phyloP scores from a whole-genome alignment of 2,888 invertebrate genomes.

The Pachydiplax longipennis region DNA sequence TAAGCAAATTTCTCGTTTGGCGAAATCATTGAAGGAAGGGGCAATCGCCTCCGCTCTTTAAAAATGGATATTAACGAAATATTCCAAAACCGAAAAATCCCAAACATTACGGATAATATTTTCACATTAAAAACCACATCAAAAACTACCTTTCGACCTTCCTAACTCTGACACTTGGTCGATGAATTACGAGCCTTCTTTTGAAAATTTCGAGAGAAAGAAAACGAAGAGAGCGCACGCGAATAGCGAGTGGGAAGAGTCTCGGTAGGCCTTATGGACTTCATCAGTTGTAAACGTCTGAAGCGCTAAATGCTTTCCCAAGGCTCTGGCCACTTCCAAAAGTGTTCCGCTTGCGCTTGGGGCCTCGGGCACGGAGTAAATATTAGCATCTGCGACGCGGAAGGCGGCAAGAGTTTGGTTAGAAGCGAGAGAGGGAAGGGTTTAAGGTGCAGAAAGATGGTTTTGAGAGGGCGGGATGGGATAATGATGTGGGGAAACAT shows the following conservation, averaged over 20 bases:
- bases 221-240: background rate
- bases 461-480: background rate
- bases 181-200: background rate
- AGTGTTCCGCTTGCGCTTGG: background rate
- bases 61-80: no score
- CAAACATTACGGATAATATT: no score
- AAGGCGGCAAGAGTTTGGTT: background rate
- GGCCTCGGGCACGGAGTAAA: background rate
- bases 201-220: background rate
- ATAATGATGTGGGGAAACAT: background rate
- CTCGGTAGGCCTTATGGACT: constrained; percentile 9
- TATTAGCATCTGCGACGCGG: constrained; percentile 14
- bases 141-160: no score
- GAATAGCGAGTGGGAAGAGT: background rate
- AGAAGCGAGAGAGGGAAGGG: background rate
- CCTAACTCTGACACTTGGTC: no score
- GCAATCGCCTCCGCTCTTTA: no score
- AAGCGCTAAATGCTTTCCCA: constrained; percentile 1
- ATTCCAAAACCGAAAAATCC: no score
- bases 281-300: constrained; percentile 23
- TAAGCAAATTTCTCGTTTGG: no score
- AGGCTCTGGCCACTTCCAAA: constrained; percentile 18
- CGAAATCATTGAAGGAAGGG: no score
- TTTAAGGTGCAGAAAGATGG: background rate
- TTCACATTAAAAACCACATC: no score